phyloP scores from a whole-genome alignment of 2,888 invertebrate genomes.

The Girardia tigrina region DNA sequence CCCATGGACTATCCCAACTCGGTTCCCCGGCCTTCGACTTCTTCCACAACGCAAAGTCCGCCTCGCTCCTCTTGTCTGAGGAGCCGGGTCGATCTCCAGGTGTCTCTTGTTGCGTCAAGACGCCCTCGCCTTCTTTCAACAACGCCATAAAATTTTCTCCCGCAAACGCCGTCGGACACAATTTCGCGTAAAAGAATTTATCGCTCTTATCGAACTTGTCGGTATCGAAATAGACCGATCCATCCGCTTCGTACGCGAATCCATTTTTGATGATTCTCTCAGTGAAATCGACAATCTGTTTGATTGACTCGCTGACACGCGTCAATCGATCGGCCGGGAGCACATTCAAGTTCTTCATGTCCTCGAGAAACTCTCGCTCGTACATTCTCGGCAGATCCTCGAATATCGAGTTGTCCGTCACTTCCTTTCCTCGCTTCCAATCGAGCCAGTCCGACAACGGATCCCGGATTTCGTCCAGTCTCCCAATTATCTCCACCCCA shows the following conservation, averaged over 20 bases:
- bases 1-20: conserved; percentile 92
- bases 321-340: conserved; percentile 82
- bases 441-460: neutral
- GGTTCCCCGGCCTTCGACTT: conserved; percentile 89
- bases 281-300: conserved; percentile 74
- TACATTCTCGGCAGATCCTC: conserved; percentile 68
- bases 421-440: conserved; percentile 41
- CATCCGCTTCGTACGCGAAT: conserved; percentile 65
- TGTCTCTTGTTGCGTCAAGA: conserved; percentile 50
- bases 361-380: conserved; percentile 83
- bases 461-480: conserved; percentile 40
- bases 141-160: conserved; percentile 57
- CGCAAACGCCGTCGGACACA: conserved; percentile 94
- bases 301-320: conserved; percentile 91
- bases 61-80: conserved; percentile 54
- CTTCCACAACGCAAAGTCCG: conserved; percentile 98
- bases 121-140: conserved; percentile 58
- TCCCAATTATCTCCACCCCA: conserved; percentile 41
- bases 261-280: conserved; percentile 73
- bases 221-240: conserved; percentile 94
- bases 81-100: too few relatives aligned
- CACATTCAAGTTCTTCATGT: conserved; percentile 67
- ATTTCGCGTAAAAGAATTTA: conserved; percentile 82
- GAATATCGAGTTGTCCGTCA: conserved; percentile 82
- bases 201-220: conserved; percentile 65